Conservation (phyloP, 2,888 invertebrate genomes). For the Pristionchus exspectatus region DNA sequence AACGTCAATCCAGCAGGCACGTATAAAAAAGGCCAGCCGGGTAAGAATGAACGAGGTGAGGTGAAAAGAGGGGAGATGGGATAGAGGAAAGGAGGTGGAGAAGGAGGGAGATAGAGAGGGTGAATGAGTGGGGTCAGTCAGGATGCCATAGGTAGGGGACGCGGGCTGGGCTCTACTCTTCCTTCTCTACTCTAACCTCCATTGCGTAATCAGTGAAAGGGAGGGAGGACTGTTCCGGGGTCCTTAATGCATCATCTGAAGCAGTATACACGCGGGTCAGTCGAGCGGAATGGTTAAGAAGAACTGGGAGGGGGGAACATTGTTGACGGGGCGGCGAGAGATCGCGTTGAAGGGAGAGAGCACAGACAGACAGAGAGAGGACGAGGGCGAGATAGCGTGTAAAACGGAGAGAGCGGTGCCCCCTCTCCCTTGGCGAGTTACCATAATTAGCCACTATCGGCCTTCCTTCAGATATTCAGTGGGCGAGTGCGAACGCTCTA, state of each 20-base stretch:
- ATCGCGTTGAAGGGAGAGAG: not conserved
- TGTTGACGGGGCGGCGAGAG: conserved; percentile 5
- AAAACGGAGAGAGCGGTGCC: not conserved
- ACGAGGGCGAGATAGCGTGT: not conserved
- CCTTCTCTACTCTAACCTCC: not conserved
- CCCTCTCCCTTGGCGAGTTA: not conserved
- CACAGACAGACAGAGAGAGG: not conserved
- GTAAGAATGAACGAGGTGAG: not conserved
- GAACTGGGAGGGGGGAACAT: conserved; percentile 25
- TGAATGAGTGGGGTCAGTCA: not conserved
- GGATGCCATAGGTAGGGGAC: conserved; percentile 11
- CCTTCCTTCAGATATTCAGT: not conserved
- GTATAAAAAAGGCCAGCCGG: no score
- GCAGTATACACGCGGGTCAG: not conserved
- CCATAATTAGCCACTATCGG: conserved; percentile 11
- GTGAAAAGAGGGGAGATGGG: not conserved
- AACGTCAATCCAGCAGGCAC: no score
- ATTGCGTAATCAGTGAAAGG: no score
- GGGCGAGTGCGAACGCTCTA: not conserved
- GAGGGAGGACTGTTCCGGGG: not conserved
- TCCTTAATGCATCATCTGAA: conserved; percentile 29
- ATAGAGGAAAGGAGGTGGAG: not conserved
- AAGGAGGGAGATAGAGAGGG: not conserved
- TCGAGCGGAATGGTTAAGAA: not conserved
- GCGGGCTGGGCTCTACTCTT: not conserved